A percentile compares a stretch with the other conserved stretches of the same genome.
Conservation (phyloP, 2,888 invertebrate genomes). For the Antheraea assamensis region DNA sequence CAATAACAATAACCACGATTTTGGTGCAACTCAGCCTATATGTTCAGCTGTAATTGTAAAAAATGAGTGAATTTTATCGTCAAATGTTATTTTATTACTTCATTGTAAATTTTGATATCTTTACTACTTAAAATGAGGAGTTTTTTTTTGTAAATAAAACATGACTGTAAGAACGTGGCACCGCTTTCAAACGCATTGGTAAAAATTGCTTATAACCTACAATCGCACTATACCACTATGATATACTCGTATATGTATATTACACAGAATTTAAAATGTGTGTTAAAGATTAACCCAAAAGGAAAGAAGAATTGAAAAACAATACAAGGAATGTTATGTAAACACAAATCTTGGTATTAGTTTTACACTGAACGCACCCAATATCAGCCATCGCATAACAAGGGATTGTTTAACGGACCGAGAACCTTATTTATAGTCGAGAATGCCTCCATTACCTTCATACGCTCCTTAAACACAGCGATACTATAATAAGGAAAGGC, state of each 20-base stretch:
- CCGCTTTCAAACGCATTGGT: neutral
- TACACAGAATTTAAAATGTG: neutral
- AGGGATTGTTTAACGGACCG: neutral
- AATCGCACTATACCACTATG: neutral
- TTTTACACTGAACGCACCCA: neutral
- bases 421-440: neutral
- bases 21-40: no score
- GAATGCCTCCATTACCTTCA: neutral
- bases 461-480: no score
- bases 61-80: no score
- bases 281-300: neutral
- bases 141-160: no score
- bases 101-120: no score
- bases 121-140: no score
- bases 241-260: no score
- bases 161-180: no score
- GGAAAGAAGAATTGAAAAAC: neutral
- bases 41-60: no score
- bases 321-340: neutral
- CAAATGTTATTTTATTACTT: no score
- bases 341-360: neutral
- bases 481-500: no score
- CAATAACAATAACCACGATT: no score
- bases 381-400: slow-evolving; percentile 5
- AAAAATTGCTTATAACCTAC: neutral